Evolutionary conservation across 1,140 invertebrate species (phyloP).

Genomic region (Cydia pomonella): DNA sequence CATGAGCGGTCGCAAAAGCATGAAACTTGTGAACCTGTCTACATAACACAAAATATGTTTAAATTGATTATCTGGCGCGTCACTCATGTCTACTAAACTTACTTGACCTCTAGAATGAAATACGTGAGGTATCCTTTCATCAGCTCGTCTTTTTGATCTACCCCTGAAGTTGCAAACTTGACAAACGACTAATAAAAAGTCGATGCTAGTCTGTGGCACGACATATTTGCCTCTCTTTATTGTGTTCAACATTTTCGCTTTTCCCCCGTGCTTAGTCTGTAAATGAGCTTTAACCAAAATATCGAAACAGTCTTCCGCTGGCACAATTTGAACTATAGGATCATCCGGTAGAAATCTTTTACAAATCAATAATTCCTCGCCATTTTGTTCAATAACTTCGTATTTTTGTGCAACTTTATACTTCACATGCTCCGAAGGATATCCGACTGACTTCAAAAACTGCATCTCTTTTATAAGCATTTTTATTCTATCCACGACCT

Average conservation of each 20-base stretch:
- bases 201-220: conserved; percentile 10
- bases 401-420: background rate
- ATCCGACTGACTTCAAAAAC: background rate
- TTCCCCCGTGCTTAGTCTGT: background rate
- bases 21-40: conserved; percentile 3
- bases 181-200: background rate
- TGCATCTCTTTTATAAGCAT: background rate
- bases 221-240: background rate
- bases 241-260: background rate
- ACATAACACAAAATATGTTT: conserved; percentile 5
- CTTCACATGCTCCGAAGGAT: background rate
- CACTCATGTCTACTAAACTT: conserved; percentile 8
- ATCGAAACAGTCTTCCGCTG: conserved; percentile 24
- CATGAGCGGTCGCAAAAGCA: conserved; percentile 12
- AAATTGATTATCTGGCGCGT: background rate
- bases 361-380: background rate
- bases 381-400: background rate
- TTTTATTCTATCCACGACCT: conserved; percentile 17
- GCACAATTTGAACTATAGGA: background rate
- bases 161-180: background rate
- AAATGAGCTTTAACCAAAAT: conserved; percentile 10
- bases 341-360: background rate
- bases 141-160: background rate
- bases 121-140: background rate
- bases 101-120: conserved; percentile 12